Evolutionary conservation across 2,113 vertebrate genomes (phyloP).

Genomic region (Antidorcas marsupialis): DNA sequence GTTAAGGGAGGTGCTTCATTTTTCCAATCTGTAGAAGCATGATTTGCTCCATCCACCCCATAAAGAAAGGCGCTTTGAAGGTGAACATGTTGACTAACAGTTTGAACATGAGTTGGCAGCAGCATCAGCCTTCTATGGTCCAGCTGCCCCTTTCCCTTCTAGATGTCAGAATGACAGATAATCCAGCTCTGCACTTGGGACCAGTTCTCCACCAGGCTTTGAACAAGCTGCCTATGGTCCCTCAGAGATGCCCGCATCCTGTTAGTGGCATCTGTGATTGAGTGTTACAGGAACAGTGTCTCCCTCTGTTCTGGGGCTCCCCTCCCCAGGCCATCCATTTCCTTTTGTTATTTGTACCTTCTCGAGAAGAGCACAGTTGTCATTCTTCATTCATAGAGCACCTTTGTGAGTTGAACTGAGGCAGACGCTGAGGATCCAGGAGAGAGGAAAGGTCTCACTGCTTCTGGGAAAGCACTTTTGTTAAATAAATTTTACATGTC

Average conservation of each 20-base stretch:
- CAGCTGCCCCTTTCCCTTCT: constrained; percentile 34
- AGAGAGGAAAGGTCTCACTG: not conserved
- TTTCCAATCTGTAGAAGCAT: not conserved
- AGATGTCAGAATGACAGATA: constrained; percentile 57
- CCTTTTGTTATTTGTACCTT: not conserved
- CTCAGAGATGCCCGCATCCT: not conserved
- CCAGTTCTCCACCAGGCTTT: constrained; percentile 39
- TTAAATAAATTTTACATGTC: constrained; percentile 22
- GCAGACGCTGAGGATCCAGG: not conserved
- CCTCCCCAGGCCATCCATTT: not conserved
- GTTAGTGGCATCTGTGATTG: constrained; percentile 21
- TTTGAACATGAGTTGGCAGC: constrained; percentile 17
- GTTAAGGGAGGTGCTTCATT: not conserved
- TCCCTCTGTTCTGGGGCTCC: not conserved
- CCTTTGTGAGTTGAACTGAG: constrained; percentile 42
- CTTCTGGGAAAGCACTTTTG: constrained; percentile 37
- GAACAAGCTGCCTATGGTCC: constrained; percentile 19
- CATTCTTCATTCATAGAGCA: constrained; percentile 34
- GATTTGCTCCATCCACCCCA: not conserved
- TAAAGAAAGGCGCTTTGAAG: constrained; percentile 9
- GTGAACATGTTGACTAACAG: constrained; percentile 28
- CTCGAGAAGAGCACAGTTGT: not conserved
- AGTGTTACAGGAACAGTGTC: constrained; percentile 23
- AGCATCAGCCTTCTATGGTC: constrained; percentile 16
- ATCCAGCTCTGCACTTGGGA: not conserved